phyloP scores from a whole-genome alignment of 2,113 vertebrate genomes.

The Etheostoma spectabile region DNA sequence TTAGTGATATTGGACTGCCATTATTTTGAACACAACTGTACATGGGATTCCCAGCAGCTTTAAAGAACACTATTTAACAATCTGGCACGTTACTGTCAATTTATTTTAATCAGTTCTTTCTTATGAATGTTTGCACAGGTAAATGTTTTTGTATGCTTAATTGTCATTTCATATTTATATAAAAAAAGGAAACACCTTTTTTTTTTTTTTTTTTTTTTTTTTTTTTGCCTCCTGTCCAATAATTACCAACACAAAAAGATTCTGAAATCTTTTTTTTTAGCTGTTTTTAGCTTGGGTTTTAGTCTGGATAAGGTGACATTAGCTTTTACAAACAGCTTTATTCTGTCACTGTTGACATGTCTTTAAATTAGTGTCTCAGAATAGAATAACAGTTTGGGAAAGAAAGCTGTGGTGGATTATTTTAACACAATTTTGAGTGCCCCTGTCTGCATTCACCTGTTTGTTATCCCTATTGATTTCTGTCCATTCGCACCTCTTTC shows the following conservation, averaged over 20 bases:
- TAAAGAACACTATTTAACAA: no score
- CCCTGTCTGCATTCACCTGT: slow-evolving; percentile 61
- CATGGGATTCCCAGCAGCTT: no score
- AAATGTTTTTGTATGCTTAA: not conserved
- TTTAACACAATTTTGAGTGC: slow-evolving; percentile 20
- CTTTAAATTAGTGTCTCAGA: slow-evolving; percentile 28
- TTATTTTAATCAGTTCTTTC: no score
- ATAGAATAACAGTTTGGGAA: slow-evolving; percentile 1
- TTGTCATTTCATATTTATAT: not conserved
- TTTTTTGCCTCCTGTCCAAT: not conserved
- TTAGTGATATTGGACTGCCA: no score
- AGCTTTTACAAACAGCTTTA: not conserved
- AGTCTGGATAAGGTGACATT: not conserved
- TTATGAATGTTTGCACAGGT: no score
- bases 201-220: not conserved
- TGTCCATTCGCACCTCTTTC: slow-evolving; percentile 58
- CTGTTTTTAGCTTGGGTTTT: not conserved
- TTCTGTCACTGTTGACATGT: not conserved
- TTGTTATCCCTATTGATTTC: slow-evolving; percentile 66
- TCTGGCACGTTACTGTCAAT: no score
- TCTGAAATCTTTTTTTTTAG: slow-evolving; percentile 12
- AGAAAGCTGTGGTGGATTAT: slow-evolving; percentile 40
- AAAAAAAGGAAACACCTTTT: not conserved
- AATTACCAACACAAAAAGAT: slow-evolving; percentile 4
- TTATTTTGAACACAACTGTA: no score